phyloP scores from a whole-genome alignment of 2,888 invertebrate species.

The Tenthredo scrophulariae region DNA sequence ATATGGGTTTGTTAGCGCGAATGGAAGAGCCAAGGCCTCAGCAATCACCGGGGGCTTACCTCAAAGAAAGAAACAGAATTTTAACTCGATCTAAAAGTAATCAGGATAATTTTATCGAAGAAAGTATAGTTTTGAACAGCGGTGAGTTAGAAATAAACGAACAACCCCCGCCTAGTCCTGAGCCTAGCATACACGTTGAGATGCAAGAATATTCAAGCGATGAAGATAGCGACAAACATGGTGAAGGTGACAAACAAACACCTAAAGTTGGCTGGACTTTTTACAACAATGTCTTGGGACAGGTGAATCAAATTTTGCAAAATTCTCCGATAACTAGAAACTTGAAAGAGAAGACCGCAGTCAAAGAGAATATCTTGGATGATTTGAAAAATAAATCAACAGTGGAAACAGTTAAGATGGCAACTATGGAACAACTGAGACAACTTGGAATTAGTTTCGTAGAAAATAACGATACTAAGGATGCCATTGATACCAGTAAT shows the following conservation, averaged over 20 bases:
- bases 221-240: slow-evolving; percentile 78
- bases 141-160: slow-evolving; percentile 69
- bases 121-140: slow-evolving; percentile 55
- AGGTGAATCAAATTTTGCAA: slow-evolving; percentile 80
- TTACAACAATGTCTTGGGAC: slow-evolving; percentile 85
- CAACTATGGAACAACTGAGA: slow-evolving; percentile 73
- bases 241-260: slow-evolving; percentile 72
- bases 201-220: slow-evolving; percentile 78
- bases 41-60: slow-evolving; percentile 17
- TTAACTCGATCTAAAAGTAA: not conserved
- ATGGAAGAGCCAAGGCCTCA: slow-evolving; percentile 4
- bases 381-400: slow-evolving; percentile 43
- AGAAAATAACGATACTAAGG: slow-evolving; percentile 67
- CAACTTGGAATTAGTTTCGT: slow-evolving; percentile 73
- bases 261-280: slow-evolving; percentile 85
- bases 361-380: slow-evolving; percentile 52
- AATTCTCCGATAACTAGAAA: slow-evolving; percentile 72
- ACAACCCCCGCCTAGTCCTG: slow-evolving; percentile 77
- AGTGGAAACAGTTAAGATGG: slow-evolving; percentile 71
- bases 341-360: slow-evolving; percentile 57
- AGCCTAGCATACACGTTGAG: slow-evolving; percentile 79
- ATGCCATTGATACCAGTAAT: slow-evolving; percentile 61
- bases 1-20: not conserved
- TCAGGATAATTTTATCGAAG: slow-evolving; percentile 43
- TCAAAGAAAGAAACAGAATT: slow-evolving; percentile 20